A percentile compares a stretch with the other conserved stretches of the same genome.
Evolutionary conservation across 1,140 invertebrate genomes (phyloP).

Genomic region (Penaeus japonicus): DNA sequence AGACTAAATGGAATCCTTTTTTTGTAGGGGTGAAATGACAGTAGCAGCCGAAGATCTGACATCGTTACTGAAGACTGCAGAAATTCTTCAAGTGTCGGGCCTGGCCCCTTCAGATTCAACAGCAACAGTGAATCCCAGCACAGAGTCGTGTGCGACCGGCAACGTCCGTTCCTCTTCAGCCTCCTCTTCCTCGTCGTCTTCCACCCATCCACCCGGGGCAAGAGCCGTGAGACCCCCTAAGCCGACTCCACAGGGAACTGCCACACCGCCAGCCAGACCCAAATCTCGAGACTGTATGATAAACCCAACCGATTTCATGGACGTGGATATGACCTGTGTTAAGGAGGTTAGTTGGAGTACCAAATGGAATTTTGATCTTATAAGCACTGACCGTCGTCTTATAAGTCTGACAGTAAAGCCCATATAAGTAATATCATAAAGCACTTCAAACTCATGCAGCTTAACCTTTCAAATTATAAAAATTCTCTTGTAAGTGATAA

Average conservation of each 20-base stretch:
- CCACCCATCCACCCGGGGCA: background rate
- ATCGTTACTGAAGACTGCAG: slow-evolving; percentile 82
- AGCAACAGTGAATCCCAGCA: slow-evolving; percentile 34
- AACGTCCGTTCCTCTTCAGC: slow-evolving; percentile 31
- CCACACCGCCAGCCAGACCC: slow-evolving; percentile 32
- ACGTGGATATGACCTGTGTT: slow-evolving; percentile 51
- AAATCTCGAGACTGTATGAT: slow-evolving; percentile 43
- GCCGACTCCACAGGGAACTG: background rate
- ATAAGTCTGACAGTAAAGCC: no score
- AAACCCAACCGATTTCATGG: slow-evolving; percentile 48
- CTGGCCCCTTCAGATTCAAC: slow-evolving; percentile 67
- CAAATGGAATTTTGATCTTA: no score
- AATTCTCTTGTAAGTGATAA: no score
- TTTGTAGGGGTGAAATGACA: slow-evolving; percentile 79
- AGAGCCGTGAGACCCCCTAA: background rate
- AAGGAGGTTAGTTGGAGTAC: slow-evolving; percentile 28
- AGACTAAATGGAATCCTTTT: background rate
- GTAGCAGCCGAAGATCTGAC: slow-evolving; percentile 89
- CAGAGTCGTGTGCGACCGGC: slow-evolving; percentile 2
- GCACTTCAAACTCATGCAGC: no score
- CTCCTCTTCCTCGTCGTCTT: slow-evolving; percentile 31
- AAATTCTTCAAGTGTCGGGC: slow-evolving; percentile 82
- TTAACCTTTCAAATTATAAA: no score
- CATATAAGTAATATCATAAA: no score
- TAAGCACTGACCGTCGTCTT: background rate